Evolutionary conservation across 1,140 invertebrate genomes (phyloP), one percentile per base, ranked within the genome.

Genomic region (Globodera ellingtonae): DNA sequence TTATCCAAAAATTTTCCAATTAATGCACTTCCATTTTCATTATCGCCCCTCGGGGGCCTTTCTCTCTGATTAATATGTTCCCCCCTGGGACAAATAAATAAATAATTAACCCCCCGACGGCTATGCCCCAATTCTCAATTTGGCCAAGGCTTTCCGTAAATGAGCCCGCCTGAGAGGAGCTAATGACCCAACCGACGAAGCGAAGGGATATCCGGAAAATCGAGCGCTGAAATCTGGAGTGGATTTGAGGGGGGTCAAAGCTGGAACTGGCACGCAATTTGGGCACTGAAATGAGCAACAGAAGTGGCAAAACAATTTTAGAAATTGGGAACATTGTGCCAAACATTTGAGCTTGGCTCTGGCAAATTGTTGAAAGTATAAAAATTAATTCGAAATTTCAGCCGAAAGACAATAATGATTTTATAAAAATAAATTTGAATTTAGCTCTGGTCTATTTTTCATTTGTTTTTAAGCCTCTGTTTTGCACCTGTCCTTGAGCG

Each of bases 1-100:
- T 35, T 35, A 35, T 35, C 1, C 35, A 35, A 35, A 35, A 35
- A 35, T 35, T 35, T 35, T 35, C 35, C 35, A 35, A 35, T 35
- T 35, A 35, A 35, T 35, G 35, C 35, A 35, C 35, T 35, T 35
- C 35, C 35, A 35, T 35, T 35, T 35, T 35, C 35, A 35, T 35
- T 35, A 35, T 35, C 35, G 35, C 35, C 35, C 3, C 35, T 35
- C 35, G 35, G 35, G 35, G 35, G 35, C 56, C 56, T 62, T 62
- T 62, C 56, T 62, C 10, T 62, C 15, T 70, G 67, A 70, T 70
- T 70, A 70, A 70, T 70, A 18, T 62, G 56, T 70, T 70, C 67
- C 9, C 67, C 66, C 21, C 5, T 4, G 7, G 15, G n/a, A 47
- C 66, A 69, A 69, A 69, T 69, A 69, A 70, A 70, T 70, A 70